A percentile compares a stretch with the other conserved stretches of the same genome.
Evolutionary conservation across 2,888 invertebrate species (phyloP).

Genomic region (Mythimna pallens): DNA sequence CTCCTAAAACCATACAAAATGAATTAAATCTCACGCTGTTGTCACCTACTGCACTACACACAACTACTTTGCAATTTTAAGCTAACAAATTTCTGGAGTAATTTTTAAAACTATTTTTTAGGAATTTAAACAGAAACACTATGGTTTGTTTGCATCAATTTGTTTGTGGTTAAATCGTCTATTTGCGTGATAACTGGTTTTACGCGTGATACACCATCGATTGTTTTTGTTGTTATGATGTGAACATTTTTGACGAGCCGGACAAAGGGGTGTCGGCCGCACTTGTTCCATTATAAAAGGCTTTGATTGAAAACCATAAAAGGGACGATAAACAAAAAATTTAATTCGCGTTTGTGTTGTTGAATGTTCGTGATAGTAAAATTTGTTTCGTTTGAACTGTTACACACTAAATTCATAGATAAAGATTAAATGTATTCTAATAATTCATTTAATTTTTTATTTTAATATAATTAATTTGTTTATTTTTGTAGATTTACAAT

Average conservation of each 20-base stretch:
- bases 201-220: neutral
- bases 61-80: conserved; percentile 33
- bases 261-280: neutral
- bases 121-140: neutral
- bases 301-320: neutral
- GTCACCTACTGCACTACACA: too few relatives aligned
- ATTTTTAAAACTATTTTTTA: conserved; percentile 33
- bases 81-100: conserved; percentile 21
- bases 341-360: too few relatives aligned
- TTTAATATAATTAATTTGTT: too few relatives aligned
- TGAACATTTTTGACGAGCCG: conserved; percentile 3
- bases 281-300: conserved; percentile 7
- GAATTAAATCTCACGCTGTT: too few relatives aligned
- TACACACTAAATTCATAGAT: too few relatives aligned
- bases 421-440: too few relatives aligned
- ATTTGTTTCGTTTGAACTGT: too few relatives aligned
- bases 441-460: too few relatives aligned
- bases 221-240: neutral
- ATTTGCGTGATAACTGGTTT: neutral
- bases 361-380: neutral
- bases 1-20: too few relatives aligned
- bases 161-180: conserved; percentile 12
- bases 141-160: neutral
- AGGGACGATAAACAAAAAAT: conserved; percentile 11
- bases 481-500: too few relatives aligned